Evolutionary conservation across 2,888 invertebrate genomes (phyloP).

Genomic region (Pterostichus madidus): DNA sequence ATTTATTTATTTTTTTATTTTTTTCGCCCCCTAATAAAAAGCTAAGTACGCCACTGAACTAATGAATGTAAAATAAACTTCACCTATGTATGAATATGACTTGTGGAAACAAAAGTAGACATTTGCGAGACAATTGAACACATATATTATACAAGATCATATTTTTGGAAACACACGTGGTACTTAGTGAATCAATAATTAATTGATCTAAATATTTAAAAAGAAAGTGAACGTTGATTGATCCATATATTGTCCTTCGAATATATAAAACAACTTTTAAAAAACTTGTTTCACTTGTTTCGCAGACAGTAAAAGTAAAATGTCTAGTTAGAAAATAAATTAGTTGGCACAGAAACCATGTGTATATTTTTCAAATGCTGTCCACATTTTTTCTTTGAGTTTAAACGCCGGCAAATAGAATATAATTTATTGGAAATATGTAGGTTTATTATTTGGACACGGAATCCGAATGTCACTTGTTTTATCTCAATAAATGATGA

Average conservation of each 20-base stretch:
- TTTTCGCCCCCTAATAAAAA: neutral
- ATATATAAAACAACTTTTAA: conserved; percentile 42
- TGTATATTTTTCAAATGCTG: conserved; percentile 25
- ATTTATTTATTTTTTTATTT: neutral
- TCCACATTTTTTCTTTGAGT: neutral
- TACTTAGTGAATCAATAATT: conserved; percentile 14
- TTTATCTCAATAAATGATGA: conserved; percentile 18
- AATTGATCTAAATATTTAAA: conserved; percentile 37
- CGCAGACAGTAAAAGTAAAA: conserved; percentile 34
- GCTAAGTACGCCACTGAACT: neutral
- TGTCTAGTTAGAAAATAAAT: conserved; percentile 35
- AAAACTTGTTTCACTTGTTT: conserved; percentile 51
- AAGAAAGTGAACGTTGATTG: conserved; percentile 55
- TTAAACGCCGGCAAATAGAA: neutral
- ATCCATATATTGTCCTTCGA: conserved; percentile 54
- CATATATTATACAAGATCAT: conserved; percentile 10
- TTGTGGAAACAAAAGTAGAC: conserved; percentile 7
- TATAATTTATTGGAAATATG: conserved; percentile 6
- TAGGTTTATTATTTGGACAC: conserved; percentile 20
- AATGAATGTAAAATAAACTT: conserved; percentile 27
- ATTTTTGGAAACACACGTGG: conserved; percentile 29
- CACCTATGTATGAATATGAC: conserved; percentile 24
- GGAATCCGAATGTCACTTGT: neutral
- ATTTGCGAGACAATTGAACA: conserved; percentile 9
- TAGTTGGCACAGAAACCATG: conserved; percentile 16